Evolutionary conservation across 2,888 invertebrate species (phyloP).

Genomic region (Leptinotarsa tumamoca): DNA sequence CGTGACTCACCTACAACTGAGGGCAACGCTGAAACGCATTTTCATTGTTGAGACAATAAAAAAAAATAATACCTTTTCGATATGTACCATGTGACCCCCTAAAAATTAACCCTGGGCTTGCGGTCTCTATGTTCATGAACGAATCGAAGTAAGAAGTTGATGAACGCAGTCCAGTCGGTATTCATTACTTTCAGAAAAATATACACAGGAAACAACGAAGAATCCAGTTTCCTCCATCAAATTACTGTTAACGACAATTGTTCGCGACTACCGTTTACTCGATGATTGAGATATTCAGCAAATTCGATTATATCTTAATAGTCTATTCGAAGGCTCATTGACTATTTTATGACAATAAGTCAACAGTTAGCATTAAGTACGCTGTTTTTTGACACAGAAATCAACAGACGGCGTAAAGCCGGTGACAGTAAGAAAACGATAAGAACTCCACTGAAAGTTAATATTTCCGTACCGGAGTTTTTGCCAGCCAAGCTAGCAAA

Average conservation of each 20-base stretch:
- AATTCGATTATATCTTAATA: background rate
- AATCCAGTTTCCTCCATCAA: background rate
- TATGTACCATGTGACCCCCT: too few species aligned
- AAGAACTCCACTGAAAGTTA: background rate
- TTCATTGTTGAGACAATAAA: background rate
- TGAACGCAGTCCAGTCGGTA: background rate
- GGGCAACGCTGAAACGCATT: background rate
- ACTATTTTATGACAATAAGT: background rate
- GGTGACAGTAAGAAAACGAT: background rate
- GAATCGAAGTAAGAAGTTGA: too few species aligned
- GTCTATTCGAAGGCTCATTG: background rate
- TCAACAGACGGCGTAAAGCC: background rate
- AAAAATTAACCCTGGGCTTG: too few species aligned
- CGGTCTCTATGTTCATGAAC: too few species aligned
- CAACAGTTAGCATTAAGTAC: background rate
- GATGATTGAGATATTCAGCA: constrained; percentile 7
- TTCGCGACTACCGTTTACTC: background rate
- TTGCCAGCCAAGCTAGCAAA: background rate
- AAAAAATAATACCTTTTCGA: too few species aligned
- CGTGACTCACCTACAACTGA: too few species aligned
- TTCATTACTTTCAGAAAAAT: background rate
- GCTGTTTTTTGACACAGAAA: background rate
- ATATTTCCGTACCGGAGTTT: background rate
- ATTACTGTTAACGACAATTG: constrained; percentile 3
- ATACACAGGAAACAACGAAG: background rate